Evolutionary conservation across 2,888 invertebrate genomes (phyloP).

Genomic region (Leptogaster cylindrica): DNA sequence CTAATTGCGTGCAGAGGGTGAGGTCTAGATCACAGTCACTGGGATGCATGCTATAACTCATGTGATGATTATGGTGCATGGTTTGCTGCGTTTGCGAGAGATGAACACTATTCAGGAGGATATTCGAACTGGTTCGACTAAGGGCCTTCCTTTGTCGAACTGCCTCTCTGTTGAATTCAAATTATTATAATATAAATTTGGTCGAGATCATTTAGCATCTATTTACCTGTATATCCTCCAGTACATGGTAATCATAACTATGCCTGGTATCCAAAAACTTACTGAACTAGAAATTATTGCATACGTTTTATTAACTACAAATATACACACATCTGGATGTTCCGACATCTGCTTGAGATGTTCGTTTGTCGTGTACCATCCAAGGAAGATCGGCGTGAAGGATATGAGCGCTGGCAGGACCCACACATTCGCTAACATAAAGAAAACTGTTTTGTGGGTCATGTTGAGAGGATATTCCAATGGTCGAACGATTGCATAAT

Average conservation of each 20-base stretch:
- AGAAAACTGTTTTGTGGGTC: constrained; percentile 80
- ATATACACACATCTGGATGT: constrained; percentile 79
- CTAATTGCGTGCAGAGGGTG: constrained; percentile 56
- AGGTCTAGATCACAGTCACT: constrained; percentile 66
- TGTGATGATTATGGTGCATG: constrained; percentile 68
- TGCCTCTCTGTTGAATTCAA: constrained; percentile 68
- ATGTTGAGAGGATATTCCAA: constrained; percentile 92
- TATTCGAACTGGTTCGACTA: constrained; percentile 85
- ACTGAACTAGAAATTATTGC: constrained; percentile 88
- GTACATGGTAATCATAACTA: constrained; percentile 93
- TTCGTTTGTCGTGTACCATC: constrained; percentile 90
- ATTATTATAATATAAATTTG: constrained; percentile 11
- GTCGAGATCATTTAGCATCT: constrained; percentile 17
- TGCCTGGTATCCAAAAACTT: constrained; percentile 91
- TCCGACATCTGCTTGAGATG: constrained; percentile 66
- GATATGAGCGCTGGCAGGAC: constrained; percentile 90
- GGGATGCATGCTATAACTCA: constrained; percentile 66
- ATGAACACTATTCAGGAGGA: constrained; percentile 83
- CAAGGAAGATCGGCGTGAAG: constrained; percentile 93
- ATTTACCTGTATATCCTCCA: constrained; percentile 73
- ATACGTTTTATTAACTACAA: constrained; percentile 85
- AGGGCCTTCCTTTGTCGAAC: constrained; percentile 82
- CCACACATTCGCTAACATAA: constrained; percentile 91
- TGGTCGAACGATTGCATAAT: constrained; percentile 92
- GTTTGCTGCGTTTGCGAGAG: constrained; percentile 79